These are phyloP conservation scores for Linyphia triangularis DNA, from an alignment of 2,888 invertebrate species.

Conservation along the genomic window DNA sequence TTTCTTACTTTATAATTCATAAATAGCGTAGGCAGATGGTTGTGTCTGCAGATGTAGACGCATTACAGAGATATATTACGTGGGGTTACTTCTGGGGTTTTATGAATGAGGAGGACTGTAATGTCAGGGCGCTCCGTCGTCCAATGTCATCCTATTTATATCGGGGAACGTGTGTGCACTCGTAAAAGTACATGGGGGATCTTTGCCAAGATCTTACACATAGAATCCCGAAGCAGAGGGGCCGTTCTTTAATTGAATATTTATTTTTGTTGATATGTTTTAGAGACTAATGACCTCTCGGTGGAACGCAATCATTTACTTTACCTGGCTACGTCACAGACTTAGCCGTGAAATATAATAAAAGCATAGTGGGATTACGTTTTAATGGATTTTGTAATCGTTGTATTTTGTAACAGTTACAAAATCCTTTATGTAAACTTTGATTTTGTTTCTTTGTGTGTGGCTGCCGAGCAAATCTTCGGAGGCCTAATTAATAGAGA, in stretches of 20 bases:
- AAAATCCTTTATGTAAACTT: too few species aligned
- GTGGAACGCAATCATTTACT: too few species aligned
- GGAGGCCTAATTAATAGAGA: too few species aligned
- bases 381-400: too few species aligned
- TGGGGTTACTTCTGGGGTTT: neutral
- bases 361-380: too few species aligned
- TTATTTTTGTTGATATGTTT: neutral
- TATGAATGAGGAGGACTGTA: slow-evolving; percentile 53
- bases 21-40: neutral
- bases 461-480: too few species aligned
- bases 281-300: too few species aligned
- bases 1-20: neutral
- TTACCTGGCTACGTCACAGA: too few species aligned
- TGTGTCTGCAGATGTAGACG: neutral
- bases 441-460: too few species aligned
- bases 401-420: too few species aligned
- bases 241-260: neutral
- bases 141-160: slow-evolving; percentile 74
- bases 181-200: slow-evolving; percentile 35
- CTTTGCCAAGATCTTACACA: slow-evolving; percentile 53
- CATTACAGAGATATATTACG: slow-evolving; percentile 12
- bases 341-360: too few species aligned
- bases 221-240: neutral
- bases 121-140: slow-evolving; percentile 65
- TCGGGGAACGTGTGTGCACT: slow-evolving; percentile 31